phyloP scores from a whole-genome alignment of 2,888 invertebrate species.

The Lapara coniferarum region DNA sequence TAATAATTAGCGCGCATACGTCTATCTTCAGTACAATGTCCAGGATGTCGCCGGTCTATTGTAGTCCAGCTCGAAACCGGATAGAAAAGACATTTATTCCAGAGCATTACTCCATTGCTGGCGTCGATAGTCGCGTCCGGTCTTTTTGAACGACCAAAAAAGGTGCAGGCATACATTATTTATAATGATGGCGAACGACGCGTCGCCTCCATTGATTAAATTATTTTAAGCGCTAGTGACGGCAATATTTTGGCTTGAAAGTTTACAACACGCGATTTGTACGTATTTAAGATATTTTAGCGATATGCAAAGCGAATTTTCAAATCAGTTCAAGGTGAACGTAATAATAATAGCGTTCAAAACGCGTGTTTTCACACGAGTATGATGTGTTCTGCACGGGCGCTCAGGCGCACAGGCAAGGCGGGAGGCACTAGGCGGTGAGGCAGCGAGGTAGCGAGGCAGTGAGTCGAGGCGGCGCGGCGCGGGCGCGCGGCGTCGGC shows the following conservation, averaged over 20 bases:
- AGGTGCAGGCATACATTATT: conserved; percentile 79
- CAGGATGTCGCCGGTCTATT: conserved; percentile 19
- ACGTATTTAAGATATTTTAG: conserved; percentile 26
- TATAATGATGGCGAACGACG: conserved; percentile 75
- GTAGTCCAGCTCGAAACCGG: conserved; percentile 22
- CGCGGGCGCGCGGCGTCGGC: conserved; percentile 52
- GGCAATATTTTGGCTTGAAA: conserved; percentile 7
- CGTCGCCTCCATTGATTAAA: conserved; percentile 63
- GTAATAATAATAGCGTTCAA: conserved; percentile 32
- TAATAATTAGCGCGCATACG: conserved; percentile 50
- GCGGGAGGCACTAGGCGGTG: conserved; percentile 46
- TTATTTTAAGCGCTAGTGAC: conserved; percentile 69
- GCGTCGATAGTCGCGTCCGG: conserved; percentile 80
- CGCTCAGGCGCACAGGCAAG: conserved; percentile 49
- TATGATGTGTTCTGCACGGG: conserved; percentile 68
- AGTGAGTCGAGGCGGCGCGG: conserved; percentile 50
- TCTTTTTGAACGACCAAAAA: conserved; percentile 80
- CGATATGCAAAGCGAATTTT: conserved; percentile 29
- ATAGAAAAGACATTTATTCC: conserved; percentile 62
- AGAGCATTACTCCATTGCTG: conserved; percentile 69
- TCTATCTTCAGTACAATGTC: conserved; percentile 43
- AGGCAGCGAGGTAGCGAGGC: conserved; percentile 49
- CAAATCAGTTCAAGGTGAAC: conserved; percentile 28
- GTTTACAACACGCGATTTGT: conserved; percentile 12
- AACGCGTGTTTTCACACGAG: conserved; percentile 38